Percentiles rank a stretch among this genome's conserved stretches.
Evolutionary conservation across 2,888 invertebrate species (phyloP).

Genomic region (Gymnosoma rotundatum): DNA sequence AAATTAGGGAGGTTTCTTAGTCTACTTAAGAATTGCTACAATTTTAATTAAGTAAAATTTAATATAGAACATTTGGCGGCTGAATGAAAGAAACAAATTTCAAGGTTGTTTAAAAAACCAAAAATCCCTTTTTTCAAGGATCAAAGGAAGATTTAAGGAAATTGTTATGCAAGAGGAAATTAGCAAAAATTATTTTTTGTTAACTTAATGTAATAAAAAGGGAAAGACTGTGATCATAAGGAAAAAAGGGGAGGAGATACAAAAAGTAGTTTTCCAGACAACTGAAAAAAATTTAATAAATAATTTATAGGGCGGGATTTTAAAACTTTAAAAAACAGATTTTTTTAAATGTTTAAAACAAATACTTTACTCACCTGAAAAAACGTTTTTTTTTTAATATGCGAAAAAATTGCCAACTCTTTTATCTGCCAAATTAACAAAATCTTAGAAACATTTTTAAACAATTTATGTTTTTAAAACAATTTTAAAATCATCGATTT

Average conservation of each 20-base stretch:
- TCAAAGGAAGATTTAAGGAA: constrained; percentile 7
- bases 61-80: constrained; percentile 61
- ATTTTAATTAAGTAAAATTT: constrained; percentile 63
- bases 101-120: constrained; percentile 49
- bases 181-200: constrained; percentile 41
- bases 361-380: constrained; percentile 8
- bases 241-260: constrained; percentile 39
- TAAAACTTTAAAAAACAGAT: background rate
- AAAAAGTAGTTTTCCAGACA: background rate
- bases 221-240: constrained; percentile 29
- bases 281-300: constrained; percentile 13
- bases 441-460: too few relatives aligned
- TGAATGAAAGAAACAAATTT: constrained; percentile 55
- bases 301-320: constrained; percentile 45
- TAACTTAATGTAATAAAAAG: constrained; percentile 21
- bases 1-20: constrained; percentile 42
- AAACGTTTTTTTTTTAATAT: too few relatives aligned
- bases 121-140: background rate
- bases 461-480: too few relatives aligned
- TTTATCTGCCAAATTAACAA: too few relatives aligned
- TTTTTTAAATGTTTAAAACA: constrained; percentile 3
- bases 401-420: too few relatives aligned
- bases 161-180: constrained; percentile 38
- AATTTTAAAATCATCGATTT: too few relatives aligned
- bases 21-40: constrained; percentile 14